phyloP scores from a whole-genome alignment of 2,113 vertebrate species.

The Cyrtonyx montezumae region DNA sequence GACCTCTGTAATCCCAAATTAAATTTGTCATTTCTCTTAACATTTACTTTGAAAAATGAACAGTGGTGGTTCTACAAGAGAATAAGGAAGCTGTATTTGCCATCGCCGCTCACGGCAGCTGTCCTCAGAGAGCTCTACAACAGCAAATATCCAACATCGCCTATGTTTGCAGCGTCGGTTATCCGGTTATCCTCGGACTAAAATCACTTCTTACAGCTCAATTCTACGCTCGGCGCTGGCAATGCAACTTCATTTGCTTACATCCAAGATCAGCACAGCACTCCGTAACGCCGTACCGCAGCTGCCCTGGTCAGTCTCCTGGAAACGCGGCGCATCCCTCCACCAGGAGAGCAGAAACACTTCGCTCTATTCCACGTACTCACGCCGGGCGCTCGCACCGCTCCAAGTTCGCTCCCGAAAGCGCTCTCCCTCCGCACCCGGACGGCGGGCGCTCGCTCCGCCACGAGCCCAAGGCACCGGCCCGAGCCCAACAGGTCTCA shows the following conservation, averaged over 20 bases:
- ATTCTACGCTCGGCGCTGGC: not conserved
- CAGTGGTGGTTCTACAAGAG: slow-evolving; percentile 6
- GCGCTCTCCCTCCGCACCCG: not conserved
- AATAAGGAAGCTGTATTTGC: slow-evolving; percentile 10
- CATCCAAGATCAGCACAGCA: not conserved
- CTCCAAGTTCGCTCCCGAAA: not conserved
- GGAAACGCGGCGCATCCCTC: not conserved
- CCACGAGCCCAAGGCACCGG: too few species aligned
- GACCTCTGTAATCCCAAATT: slow-evolving; percentile 26
- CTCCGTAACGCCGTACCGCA: not conserved
- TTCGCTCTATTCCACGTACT: not conserved
- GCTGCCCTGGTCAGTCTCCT: not conserved
- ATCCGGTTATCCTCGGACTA: not conserved
- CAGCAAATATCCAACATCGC: not conserved
- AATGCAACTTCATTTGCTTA: not conserved
- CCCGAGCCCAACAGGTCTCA: too few species aligned
- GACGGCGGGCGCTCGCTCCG: too few species aligned
- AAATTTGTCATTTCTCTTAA: slow-evolving; percentile 27
- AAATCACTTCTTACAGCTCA: slow-evolving; percentile 23
- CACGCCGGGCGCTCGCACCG: not conserved
- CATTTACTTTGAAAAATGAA: slow-evolving; percentile 37
- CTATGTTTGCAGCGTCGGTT: not conserved
- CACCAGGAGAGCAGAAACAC: not conserved
- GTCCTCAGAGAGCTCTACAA: slow-evolving; percentile 17
- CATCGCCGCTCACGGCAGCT: not conserved